A percentile compares a stretch with the other conserved stretches of the same genome.
These are phyloP conservation scores for Drosophila arizonae DNA, from an alignment of 1,140 invertebrate genomes.

Conservation along the genomic window DNA sequence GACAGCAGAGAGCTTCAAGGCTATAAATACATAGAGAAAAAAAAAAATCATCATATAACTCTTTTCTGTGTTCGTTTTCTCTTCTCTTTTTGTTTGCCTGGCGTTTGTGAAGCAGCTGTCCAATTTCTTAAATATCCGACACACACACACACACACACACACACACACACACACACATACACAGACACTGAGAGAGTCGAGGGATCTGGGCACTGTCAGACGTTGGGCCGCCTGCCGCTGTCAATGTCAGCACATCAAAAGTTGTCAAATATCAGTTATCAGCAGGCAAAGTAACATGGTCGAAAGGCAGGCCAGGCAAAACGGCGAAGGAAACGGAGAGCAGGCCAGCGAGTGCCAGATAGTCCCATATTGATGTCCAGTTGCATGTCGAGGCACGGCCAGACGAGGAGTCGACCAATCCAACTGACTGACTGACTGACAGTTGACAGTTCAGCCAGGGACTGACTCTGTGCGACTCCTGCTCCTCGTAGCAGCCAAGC, in stretches of 20 bases:
- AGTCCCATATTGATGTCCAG: conserved; percentile 69
- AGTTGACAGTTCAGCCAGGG: conserved; percentile 75
- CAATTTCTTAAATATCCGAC: conserved; percentile 69
- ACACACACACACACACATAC: conserved; percentile 13
- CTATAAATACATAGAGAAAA: conserved; percentile 20
- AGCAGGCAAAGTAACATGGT: conserved; percentile 72
- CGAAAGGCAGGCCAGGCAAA: conserved; percentile 38
- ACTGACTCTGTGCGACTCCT: conserved; percentile 36
- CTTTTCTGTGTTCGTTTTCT: conserved; percentile 13
- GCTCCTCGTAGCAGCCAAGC: conserved; percentile 57
- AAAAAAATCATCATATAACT: conserved; percentile 35
- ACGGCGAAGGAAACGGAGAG: conserved; percentile 18
- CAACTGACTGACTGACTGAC: conserved; percentile 72
- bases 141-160: conserved; percentile 16
- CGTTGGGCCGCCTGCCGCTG: conserved; percentile 53
- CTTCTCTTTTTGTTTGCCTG: conserved; percentile 41
- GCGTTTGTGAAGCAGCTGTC: conserved; percentile 60
- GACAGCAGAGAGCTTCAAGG: conserved; percentile 34
- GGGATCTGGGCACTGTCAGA: conserved; percentile 34
- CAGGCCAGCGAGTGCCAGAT: conserved; percentile 33
- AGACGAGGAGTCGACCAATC: conserved; percentile 34
- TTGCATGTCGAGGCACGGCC: conserved; percentile 19
- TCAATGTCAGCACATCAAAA: conserved; percentile 78
- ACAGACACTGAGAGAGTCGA: neutral
- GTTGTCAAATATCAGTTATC: conserved; percentile 81